Evolutionary conservation across 2,888 invertebrate species (phyloP).

Genomic region (Torymus texanus): DNA sequence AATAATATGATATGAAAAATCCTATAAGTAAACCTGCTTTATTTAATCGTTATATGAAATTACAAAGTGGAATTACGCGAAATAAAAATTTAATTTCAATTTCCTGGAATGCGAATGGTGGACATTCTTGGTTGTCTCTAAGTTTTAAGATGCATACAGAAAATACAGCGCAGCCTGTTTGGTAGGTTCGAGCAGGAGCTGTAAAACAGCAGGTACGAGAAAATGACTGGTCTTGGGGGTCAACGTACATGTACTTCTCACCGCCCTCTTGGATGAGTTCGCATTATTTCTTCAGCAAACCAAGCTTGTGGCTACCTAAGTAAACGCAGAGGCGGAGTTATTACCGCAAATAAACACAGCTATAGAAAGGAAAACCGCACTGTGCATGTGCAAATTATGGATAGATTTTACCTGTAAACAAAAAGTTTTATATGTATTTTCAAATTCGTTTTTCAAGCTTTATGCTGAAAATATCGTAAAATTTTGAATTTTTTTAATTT

Average conservation of each 20-base stretch:
- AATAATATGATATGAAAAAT: too few species aligned
- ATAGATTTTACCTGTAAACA: slow-evolving; percentile 77
- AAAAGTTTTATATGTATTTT: too few species aligned
- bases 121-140: slow-evolving; percentile 71
- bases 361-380: slow-evolving; percentile 76
- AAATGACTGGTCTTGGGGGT: slow-evolving; percentile 78
- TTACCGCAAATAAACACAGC: slow-evolving; percentile 79
- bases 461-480: neutral
- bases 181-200: slow-evolving; percentile 78
- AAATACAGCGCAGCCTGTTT: slow-evolving; percentile 76
- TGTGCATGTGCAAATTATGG: slow-evolving; percentile 79
- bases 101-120: slow-evolving; percentile 78
- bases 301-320: slow-evolving; percentile 79
- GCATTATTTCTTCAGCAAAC: slow-evolving; percentile 77
- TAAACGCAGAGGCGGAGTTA: slow-evolving; percentile 77
- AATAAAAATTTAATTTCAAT: slow-evolving; percentile 64
- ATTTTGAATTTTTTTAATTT: too few species aligned
- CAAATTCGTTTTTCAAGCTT: too few species aligned
- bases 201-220: slow-evolving; percentile 79
- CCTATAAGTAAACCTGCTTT: too few species aligned
- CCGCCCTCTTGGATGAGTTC: slow-evolving; percentile 72
- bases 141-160: slow-evolving; percentile 77
- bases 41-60: too few species aligned
- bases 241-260: slow-evolving; percentile 76
- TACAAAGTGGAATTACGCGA: too few species aligned